Evolutionary conservation across 2,113 vertebrate genomes (phyloP).

Genomic region (Coptodon bakossiorum): DNA sequence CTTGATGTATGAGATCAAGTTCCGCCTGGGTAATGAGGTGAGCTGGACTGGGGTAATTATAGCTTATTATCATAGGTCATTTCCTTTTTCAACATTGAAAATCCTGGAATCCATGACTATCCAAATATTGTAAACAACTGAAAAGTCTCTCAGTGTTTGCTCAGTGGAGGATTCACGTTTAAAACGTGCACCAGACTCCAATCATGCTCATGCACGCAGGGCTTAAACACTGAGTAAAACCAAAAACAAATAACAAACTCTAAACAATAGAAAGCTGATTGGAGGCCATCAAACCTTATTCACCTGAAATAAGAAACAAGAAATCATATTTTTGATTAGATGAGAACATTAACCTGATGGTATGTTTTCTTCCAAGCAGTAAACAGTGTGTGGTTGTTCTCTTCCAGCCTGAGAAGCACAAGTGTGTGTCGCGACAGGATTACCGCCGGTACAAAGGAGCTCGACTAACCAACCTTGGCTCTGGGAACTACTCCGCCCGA

Average conservation of each 20-base stretch:
- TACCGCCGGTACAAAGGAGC: slow-evolving; percentile 83
- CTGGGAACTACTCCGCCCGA: slow-evolving; percentile 88
- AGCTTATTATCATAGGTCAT: not conserved
- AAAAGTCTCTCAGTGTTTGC: not conserved
- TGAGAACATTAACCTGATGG: not conserved
- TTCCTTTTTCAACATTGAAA: not conserved
- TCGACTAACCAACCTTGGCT: slow-evolving; percentile 81
- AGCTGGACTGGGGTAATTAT: slow-evolving; percentile 21
- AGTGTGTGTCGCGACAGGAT: slow-evolving; percentile 89
- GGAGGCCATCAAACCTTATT: not conserved
- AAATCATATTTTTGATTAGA: not conserved
- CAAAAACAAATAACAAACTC: not conserved
- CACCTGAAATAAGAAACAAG: not conserved
- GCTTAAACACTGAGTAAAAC: not conserved
- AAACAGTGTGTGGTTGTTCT: not conserved
- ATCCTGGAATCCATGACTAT: not conserved
- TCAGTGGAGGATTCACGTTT: not conserved
- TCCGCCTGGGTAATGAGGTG: slow-evolving; percentile 83
- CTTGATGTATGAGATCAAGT: slow-evolving; percentile 96
- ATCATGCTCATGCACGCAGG: not conserved
- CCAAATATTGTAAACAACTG: not conserved
- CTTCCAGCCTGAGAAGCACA: slow-evolving; percentile 78
- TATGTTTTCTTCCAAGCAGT: not conserved
- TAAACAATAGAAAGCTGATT: not conserved
- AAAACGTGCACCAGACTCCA: not conserved